A percentile compares a stretch with the other conserved stretches of the same genome.
Conservation (phyloP, 2,797 vertebrate genomes). For the Myotis findleyi region DNA sequence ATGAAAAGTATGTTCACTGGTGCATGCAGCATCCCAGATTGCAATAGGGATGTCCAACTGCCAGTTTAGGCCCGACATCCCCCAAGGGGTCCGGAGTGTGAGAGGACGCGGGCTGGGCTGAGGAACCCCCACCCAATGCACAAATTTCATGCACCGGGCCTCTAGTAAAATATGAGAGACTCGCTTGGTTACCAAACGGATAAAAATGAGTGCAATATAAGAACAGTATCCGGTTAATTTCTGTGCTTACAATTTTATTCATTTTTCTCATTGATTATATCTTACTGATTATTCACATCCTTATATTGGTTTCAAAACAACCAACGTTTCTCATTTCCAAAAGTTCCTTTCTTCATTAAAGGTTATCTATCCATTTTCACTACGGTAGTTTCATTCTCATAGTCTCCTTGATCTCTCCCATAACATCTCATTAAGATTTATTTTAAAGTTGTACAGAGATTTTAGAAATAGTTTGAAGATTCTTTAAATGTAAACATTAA, state of each 20-base stretch:
- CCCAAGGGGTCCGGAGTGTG: too few species aligned
- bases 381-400: neutral
- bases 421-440: conserved; percentile 31
- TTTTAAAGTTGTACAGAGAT: conserved; percentile 25
- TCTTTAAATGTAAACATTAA: conserved; percentile 12
- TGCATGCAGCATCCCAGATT: too few species aligned
- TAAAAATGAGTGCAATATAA: neutral
- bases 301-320: conserved; percentile 43
- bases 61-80: too few species aligned
- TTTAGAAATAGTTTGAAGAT: conserved; percentile 15
- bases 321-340: conserved; percentile 45
- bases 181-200: neutral
- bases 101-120: too few species aligned
- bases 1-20: too few species aligned
- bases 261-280: conserved; percentile 51
- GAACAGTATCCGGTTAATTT: neutral
- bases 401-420: neutral
- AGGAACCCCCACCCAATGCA: too few species aligned
- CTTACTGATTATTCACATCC: conserved; percentile 31
- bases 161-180: neutral
- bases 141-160: too few species aligned
- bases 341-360: conserved; percentile 41
- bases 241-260: neutral
- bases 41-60: too few species aligned
- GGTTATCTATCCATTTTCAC: conserved; percentile 17